These are phyloP conservation scores for Carabus problematicus DNA, from an alignment of 2,888 invertebrate genomes.

Conservation along the genomic window DNA sequence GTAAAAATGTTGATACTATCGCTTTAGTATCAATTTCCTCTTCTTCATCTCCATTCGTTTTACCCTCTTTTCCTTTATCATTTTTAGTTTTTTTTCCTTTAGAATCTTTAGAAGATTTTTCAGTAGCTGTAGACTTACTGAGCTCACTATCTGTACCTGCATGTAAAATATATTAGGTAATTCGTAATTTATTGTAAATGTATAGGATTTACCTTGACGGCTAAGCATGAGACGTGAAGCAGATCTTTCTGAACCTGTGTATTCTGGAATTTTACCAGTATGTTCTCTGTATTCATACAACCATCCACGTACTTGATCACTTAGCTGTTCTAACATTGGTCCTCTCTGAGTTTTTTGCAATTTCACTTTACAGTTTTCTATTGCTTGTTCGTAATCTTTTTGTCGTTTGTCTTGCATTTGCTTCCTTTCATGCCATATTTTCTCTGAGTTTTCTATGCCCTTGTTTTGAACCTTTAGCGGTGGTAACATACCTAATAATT, in stretches of 20 bases:
- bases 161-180: conserved; percentile 21
- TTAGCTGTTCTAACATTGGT: conserved; percentile 83
- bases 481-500: conserved; percentile 64
- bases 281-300: conserved; percentile 81
- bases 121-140: conserved; percentile 79
- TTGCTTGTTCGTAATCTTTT: conserved; percentile 73
- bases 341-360: conserved; percentile 76
- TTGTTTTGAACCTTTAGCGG: conserved; percentile 62
- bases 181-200: conserved; percentile 5
- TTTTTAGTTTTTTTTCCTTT: conserved; percentile 76
- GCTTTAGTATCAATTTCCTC: conserved; percentile 75
- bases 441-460: conserved; percentile 52
- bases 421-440: conserved; percentile 65
- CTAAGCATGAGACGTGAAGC: conserved; percentile 87
- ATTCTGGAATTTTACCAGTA: conserved; percentile 88
- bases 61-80: conserved; percentile 65
- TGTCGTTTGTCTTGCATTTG: conserved; percentile 72
- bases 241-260: conserved; percentile 90
- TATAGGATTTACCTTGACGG: conserved; percentile 66
- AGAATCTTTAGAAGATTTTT: conserved; percentile 78
- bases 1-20: conserved; percentile 73
- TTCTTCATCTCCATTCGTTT: conserved; percentile 58
- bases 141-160: conserved; percentile 78
- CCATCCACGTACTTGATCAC: conserved; percentile 88
- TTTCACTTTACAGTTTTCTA: conserved; percentile 67